Percentiles rank a stretch among this genome's conserved stretches.
Evolutionary conservation across 2,797 vertebrate genomes (phyloP).

Genomic region (Cryptoprocta ferox): DNA sequence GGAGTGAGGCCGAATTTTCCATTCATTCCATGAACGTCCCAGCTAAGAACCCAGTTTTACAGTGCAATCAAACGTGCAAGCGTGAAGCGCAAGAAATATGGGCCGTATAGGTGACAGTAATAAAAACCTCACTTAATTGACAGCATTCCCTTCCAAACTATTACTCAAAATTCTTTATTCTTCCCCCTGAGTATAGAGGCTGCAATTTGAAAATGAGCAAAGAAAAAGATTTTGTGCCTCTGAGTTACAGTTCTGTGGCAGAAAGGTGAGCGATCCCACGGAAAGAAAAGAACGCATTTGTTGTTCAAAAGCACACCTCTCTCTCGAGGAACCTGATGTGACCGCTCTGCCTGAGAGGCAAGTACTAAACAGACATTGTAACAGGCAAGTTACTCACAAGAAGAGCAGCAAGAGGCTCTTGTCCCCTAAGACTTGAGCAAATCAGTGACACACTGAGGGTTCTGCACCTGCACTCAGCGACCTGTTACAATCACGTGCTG

Average conservation of each 20-base stretch:
- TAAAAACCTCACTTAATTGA: not conserved
- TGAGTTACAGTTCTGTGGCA: not conserved
- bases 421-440: not conserved
- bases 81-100: fast-evolving
- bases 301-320: not conserved
- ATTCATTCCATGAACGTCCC: not conserved
- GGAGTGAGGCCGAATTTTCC: not conserved
- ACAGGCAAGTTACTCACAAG: not conserved
- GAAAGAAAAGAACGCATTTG: not conserved
- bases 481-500: no score
- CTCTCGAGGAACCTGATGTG: not conserved
- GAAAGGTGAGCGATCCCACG: not conserved
- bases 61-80: fast-evolving
- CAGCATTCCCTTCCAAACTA: not conserved
- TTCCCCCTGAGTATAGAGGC: not conserved
- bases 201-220: not conserved
- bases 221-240: not conserved
- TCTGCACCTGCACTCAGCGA: not conserved
- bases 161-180: not conserved
- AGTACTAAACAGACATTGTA: no score
- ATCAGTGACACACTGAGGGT: fast-evolving
- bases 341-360: not conserved
- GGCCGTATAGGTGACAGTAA: not conserved
- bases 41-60: not conserved
- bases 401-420: not conserved